Conservation (phyloP, 2,797 vertebrate species). For the Sebastes reedi region DNA sequence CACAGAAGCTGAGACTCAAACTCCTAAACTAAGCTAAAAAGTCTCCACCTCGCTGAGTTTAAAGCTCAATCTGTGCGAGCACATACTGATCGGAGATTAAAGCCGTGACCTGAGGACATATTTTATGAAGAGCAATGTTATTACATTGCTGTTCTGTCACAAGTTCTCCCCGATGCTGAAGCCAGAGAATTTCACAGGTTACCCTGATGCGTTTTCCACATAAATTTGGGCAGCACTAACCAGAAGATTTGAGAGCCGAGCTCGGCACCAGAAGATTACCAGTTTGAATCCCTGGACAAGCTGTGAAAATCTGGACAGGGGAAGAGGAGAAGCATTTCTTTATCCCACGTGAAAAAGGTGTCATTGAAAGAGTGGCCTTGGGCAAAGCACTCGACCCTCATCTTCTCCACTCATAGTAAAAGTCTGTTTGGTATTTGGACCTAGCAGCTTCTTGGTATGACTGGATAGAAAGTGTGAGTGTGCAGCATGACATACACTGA, state of each 20-base stretch:
- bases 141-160: constrained; percentile 50
- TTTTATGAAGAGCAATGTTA: constrained; percentile 66
- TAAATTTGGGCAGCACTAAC: constrained; percentile 42
- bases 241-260: background rate
- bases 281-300: constrained; percentile 42
- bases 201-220: constrained; percentile 32
- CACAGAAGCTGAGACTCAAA: constrained; percentile 24
- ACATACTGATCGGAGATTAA: constrained; percentile 51
- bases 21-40: constrained; percentile 40
- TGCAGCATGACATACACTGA: background rate
- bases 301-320: constrained; percentile 32
- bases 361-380: constrained; percentile 38
- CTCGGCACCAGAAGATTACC: constrained; percentile 42
- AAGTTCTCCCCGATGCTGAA: constrained; percentile 41
- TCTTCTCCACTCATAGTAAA: constrained; percentile 35
- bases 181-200: constrained; percentile 48
- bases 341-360: constrained; percentile 30
- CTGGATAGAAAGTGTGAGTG: constrained; percentile 18
- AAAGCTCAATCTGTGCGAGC: constrained; percentile 37
- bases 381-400: constrained; percentile 41
- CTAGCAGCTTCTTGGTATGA: constrained; percentile 15
- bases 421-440: constrained; percentile 33
- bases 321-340: constrained; percentile 42
- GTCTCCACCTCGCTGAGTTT: constrained; percentile 42
- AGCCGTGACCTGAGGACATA: constrained; percentile 36